These are phyloP conservation scores for Caloenas nicobarica DNA, from an alignment of 2,113 vertebrate species.

Conservation along the genomic window DNA sequence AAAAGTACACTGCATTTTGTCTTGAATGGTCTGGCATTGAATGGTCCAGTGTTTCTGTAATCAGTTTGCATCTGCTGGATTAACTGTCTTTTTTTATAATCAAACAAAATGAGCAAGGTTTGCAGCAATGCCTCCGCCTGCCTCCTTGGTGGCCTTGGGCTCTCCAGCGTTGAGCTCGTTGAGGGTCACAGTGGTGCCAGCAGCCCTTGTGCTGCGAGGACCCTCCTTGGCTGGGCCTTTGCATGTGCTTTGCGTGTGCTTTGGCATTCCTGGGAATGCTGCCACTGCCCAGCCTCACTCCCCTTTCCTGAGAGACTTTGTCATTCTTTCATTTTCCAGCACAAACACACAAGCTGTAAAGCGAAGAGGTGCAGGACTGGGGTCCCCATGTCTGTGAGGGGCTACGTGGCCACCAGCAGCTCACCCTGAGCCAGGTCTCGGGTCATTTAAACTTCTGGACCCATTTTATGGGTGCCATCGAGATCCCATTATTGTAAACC, in stretches of 20 bases:
- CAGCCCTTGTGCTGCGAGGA: rapidly evolving
- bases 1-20: neutral
- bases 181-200: rapidly evolving
- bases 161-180: neutral
- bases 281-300: rapidly evolving
- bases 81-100: neutral
- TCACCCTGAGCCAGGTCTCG: neutral
- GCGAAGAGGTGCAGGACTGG: rapidly evolving
- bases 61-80: neutral
- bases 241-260: neutral
- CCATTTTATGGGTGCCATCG: neutral
- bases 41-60: neutral
- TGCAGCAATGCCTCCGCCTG: rapidly evolving
- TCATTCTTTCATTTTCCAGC: neutral
- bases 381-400: rapidly evolving
- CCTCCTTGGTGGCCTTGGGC: neutral
- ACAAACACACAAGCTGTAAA: neutral
- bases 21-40: neutral
- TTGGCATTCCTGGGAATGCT: neutral
- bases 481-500: neutral
- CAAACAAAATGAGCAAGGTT: neutral
- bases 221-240: rapidly evolving
- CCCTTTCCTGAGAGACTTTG: neutral
- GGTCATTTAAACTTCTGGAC: neutral
- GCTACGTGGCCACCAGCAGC: neutral